phyloP scores from a whole-genome alignment of 2,888 invertebrate genomes.

The Antheraea assamensis region DNA sequence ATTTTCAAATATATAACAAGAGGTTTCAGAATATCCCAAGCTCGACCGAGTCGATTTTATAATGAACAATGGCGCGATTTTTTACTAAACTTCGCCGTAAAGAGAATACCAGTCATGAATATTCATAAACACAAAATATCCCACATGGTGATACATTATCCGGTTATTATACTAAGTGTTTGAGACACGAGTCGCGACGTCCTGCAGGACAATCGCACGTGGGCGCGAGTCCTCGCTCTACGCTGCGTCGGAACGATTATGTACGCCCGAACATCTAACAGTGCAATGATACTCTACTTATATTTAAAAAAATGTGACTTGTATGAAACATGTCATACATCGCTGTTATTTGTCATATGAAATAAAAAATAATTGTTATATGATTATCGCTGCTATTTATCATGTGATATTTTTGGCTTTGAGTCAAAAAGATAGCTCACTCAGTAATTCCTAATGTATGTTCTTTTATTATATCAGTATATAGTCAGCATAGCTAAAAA shows the following conservation, averaged over 20 bases:
- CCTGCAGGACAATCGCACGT: conserved; percentile 66
- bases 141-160: conserved; percentile 20
- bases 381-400: no score
- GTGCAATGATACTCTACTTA: conserved; percentile 28
- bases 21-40: neutral
- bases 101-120: conserved; percentile 21
- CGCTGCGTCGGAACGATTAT: conserved; percentile 56
- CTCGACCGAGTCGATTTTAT: neutral
- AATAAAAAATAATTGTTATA: no score
- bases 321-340: no score
- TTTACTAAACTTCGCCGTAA: neutral
- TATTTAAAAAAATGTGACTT: no score
- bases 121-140: conserved; percentile 20
- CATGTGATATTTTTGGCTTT: no score
- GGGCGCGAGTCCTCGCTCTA: conserved; percentile 56
- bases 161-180: conserved; percentile 24
- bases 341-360: no score
- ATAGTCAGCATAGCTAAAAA: no score
- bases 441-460: no score
- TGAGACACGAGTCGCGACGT: conserved; percentile 39
- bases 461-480: no score
- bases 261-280: conserved; percentile 51
- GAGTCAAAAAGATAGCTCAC: no score
- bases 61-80: neutral
- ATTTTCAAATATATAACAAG: no score